Evolutionary conservation across 2,113 vertebrate genomes (phyloP), one percentile per base, ranked within the genome.

Genomic region (Proterorhinus semilunaris): DNA sequence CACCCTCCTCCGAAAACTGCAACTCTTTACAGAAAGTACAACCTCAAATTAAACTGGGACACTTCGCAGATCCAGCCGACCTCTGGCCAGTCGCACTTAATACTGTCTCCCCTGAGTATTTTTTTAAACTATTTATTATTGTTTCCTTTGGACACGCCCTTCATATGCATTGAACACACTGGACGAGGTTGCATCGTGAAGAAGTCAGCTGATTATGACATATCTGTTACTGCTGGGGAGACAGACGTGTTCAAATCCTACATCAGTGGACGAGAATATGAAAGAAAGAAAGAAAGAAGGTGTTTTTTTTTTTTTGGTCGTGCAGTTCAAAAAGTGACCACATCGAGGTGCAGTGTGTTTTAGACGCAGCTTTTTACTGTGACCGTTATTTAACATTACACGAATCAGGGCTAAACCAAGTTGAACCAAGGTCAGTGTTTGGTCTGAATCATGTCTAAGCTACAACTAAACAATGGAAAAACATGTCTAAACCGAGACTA

Each of bases 141-240:
- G 11, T 27, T 55, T 6, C 43, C 42, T 58, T 58, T 36, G 85
- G 54, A 87, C 62, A 76, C 65, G 48, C 62, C 67, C 53, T 62
- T 53, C 80, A 80, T 68, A 58, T 53, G 53, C 55, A 10, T 74
- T 71, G 52, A 66, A 55, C 67, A 62, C 79, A 70, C 72, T 78
- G 77, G 82, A 81, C 57, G 58, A 73, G 70, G 79, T 68, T 73
- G 75, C 63, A 42, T 72, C 47, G 66, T 51, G 67, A 79, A 68
- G 78, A 83, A 10, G 75, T 83, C 62, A 62, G 81, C 80, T 69
- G 72, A 76, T 75, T 74, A 81, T 65, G 62, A 71, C 80, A 85
- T 83, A 85, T 87, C 82, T 89, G 81, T 83, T 87, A 88, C 87
- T 75, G 86, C 83, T 88, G 83, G 73, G 88, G 82, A 89, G 82